A percentile compares a stretch with the other conserved stretches of the same genome.
Conservation (phyloP, 2,888 invertebrate species). For the Heliconius hortense region DNA sequence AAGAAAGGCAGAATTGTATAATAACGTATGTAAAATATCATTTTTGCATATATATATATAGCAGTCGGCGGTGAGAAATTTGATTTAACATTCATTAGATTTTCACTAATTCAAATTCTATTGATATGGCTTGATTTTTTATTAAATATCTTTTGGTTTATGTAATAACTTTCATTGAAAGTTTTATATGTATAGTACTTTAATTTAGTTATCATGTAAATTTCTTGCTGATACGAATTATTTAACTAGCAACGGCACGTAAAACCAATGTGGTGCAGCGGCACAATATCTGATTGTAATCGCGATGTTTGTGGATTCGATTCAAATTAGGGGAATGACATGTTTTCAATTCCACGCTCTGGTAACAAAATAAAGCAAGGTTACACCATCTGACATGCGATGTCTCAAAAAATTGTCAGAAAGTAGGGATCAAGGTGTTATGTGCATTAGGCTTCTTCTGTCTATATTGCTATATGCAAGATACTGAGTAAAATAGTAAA, state of each 20-base stretch:
- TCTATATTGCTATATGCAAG: no score
- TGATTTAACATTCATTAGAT: neutral
- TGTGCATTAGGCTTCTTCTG: no score
- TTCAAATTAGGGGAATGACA: neutral
- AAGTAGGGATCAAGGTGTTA: no score
- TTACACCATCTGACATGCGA: no score
- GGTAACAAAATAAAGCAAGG: no score
- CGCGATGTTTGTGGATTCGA: neutral
- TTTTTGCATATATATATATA: constrained; percentile 13
- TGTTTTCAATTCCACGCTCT: no score
- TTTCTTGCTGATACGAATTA: neutral
- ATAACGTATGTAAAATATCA: constrained; percentile 5
- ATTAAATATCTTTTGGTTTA: constrained; percentile 12
- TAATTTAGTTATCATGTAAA: neutral
- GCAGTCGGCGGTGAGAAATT: neutral
- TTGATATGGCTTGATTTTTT: neutral
- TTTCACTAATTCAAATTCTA: constrained; percentile 14
- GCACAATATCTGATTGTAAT: no score
- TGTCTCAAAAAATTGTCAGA: no score
- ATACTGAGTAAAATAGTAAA: no score
- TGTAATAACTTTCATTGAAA: constrained; percentile 13
- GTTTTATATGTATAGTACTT: neutral
- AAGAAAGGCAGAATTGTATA: constrained; percentile 4
- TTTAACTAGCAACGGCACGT: neutral
- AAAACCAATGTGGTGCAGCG: neutral